A percentile compares a stretch with the other conserved stretches of the same genome.
phyloP scores from a whole-genome alignment of 2,888 invertebrate species.

The Lysandra bellargus region DNA sequence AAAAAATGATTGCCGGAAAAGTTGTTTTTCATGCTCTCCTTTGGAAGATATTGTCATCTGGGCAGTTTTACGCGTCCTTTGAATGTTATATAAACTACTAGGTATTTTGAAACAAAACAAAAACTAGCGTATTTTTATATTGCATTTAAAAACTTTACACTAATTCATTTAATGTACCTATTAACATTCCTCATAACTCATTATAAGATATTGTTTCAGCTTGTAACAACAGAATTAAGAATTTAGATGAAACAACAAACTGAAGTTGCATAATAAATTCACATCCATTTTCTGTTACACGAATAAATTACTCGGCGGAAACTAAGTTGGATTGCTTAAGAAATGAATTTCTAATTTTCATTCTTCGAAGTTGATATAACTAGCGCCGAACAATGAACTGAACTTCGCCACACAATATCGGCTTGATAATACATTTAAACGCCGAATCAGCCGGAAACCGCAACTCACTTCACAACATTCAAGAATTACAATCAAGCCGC shows the following conservation, averaged over 20 bases:
- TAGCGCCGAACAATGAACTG: slow-evolving; percentile 8
- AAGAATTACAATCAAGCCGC: background rate
- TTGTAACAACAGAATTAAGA: background rate
- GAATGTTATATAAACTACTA: no score
- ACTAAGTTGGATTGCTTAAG: slow-evolving; percentile 24
- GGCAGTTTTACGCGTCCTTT: no score
- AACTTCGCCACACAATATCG: slow-evolving; percentile 14
- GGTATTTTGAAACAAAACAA: no score
- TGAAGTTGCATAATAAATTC: slow-evolving; percentile 6
- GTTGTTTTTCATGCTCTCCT: no score
- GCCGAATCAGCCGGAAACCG: slow-evolving; percentile 15
- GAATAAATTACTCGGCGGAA: slow-evolving; percentile 30
- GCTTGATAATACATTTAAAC: slow-evolving; percentile 5
- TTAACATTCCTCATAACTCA: background rate
- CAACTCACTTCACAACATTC: background rate
- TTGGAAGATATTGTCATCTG: no score
- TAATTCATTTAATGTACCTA: no score
- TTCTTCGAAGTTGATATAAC: slow-evolving; percentile 25
- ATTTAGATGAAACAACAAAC: background rate
- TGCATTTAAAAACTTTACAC: no score
- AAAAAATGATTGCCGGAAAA: no score
- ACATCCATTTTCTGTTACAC: background rate
- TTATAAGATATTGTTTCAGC: background rate
- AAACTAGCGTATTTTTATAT: no score
- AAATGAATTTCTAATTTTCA: slow-evolving; percentile 30